phyloP scores from a whole-genome alignment of 1,140 invertebrate species.

The Lordiphosa mommai region DNA sequence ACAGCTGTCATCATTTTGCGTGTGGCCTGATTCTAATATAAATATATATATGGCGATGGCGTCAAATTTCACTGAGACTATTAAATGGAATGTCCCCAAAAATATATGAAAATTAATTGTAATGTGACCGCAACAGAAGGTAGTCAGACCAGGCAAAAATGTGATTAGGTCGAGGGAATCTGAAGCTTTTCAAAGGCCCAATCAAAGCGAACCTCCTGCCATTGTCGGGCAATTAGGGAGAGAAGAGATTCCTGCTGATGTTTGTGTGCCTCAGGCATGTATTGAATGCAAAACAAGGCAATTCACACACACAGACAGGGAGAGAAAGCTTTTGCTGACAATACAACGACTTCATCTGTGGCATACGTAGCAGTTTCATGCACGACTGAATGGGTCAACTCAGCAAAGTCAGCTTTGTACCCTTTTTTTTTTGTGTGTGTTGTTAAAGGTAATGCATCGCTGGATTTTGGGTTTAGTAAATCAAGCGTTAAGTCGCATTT shows the following conservation, averaged over 20 bases:
- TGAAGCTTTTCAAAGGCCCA: slow-evolving; percentile 17
- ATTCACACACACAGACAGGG: background rate
- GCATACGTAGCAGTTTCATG: slow-evolving; percentile 53
- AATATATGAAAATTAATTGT: slow-evolving; percentile 42
- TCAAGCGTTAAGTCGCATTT: slow-evolving; percentile 62
- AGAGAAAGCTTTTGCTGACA: slow-evolving; percentile 16
- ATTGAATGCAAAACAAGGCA: slow-evolving; percentile 48
- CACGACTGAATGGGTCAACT: slow-evolving; percentile 51
- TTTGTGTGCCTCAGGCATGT: slow-evolving; percentile 34
- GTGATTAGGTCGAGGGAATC: background rate
- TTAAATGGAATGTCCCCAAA: slow-evolving; percentile 35
- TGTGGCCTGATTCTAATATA: slow-evolving; percentile 46
- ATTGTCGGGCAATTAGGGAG: slow-evolving; percentile 30
- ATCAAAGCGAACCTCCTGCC: slow-evolving; percentile 18
- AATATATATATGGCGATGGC: slow-evolving; percentile 22
- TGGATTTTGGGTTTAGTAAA: slow-evolving; percentile 53
- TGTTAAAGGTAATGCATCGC: slow-evolving; percentile 38
- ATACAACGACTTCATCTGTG: slow-evolving; percentile 43
- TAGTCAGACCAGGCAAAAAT: slow-evolving; percentile 5
- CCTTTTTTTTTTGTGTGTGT: slow-evolving; percentile 33
- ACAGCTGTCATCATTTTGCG: slow-evolving; percentile 54
- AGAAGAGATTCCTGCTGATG: slow-evolving; percentile 1
- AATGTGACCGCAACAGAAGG: slow-evolving; percentile 1
- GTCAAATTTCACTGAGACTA: slow-evolving; percentile 36
- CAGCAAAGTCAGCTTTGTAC: slow-evolving; percentile 22